Percentiles rank a stretch among this genome's conserved stretches.
Evolutionary conservation across 2,113 vertebrate genomes (phyloP).

Genomic region (Hassar affinis): DNA sequence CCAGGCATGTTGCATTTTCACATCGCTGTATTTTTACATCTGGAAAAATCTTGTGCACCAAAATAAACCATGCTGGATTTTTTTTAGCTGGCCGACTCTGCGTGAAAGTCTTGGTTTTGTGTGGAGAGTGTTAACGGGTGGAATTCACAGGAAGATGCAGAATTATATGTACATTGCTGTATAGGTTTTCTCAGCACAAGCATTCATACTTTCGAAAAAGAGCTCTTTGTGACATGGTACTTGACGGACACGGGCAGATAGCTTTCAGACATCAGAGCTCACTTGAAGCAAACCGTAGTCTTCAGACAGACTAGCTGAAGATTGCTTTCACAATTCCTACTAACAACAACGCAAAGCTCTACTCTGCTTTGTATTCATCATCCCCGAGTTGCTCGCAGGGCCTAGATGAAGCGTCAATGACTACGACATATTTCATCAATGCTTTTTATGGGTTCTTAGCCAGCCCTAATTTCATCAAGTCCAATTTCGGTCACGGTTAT

Average conservation of each 20-base stretch:
- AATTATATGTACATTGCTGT: neutral
- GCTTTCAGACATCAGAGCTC: neutral
- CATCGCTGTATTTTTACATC: neutral
- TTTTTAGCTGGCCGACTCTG: neutral
- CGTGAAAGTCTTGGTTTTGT: neutral
- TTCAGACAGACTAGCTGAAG: neutral
- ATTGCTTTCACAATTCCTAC: neutral
- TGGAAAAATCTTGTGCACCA: neutral
- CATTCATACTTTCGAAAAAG: too few species aligned
- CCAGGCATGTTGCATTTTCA: neutral
- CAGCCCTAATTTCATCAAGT: conserved; percentile 38
- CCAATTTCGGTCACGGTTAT: conserved; percentile 39
- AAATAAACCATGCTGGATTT: neutral
- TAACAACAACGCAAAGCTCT: neutral
- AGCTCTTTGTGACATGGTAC: neutral
- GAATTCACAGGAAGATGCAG: neutral
- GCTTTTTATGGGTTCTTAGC: conserved; percentile 36
- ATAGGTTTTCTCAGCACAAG: neutral
- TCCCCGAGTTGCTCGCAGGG: neutral
- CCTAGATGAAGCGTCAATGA: neutral
- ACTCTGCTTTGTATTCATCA: neutral
- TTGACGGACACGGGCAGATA: neutral
- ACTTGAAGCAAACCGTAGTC: neutral
- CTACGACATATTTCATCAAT: conserved; percentile 29
- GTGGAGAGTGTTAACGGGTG: neutral